phyloP scores from a whole-genome alignment of 2,888 invertebrate species.

The Aphidoletes aphidimyza region DNA sequence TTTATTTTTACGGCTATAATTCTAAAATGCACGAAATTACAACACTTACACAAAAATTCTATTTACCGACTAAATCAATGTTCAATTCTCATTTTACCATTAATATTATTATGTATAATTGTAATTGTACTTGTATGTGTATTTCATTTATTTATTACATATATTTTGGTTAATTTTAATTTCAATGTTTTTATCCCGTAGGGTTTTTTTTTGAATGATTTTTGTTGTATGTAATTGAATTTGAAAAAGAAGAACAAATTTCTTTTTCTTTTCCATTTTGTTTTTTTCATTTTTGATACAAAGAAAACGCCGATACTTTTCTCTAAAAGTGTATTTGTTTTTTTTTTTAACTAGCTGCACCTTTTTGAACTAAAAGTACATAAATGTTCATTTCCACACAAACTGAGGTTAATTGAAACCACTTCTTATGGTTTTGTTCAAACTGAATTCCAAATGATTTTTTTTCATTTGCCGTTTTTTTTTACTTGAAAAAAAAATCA shows the following conservation, averaged over 20 bases:
- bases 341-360: not conserved
- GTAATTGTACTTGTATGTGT: conserved; percentile 50
- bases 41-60: conserved; percentile 51
- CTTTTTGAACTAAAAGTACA: not conserved
- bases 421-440: conserved; percentile 9
- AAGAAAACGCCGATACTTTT: not conserved
- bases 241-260: conserved; percentile 29
- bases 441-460: conserved; percentile 19
- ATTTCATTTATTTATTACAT: conserved; percentile 32
- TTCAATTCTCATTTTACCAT: not conserved
- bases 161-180: conserved; percentile 44
- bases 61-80: conserved; percentile 47
- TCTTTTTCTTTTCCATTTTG: conserved; percentile 6
- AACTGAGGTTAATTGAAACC: conserved; percentile 27
- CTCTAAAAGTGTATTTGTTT: not conserved
- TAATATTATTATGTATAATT: conserved; percentile 21
- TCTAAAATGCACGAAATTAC: conserved; percentile 49
- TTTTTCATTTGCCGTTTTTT: not conserved
- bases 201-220: not conserved
- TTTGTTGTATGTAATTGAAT: conserved; percentile 30
- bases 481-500: no score
- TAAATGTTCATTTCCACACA: conserved; percentile 8
- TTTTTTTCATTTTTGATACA: not conserved
- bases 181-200: not conserved
- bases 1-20: conserved; percentile 36